Evolutionary conservation across 2,113 vertebrate species (phyloP).

Genomic region (Eira barbara): DNA sequence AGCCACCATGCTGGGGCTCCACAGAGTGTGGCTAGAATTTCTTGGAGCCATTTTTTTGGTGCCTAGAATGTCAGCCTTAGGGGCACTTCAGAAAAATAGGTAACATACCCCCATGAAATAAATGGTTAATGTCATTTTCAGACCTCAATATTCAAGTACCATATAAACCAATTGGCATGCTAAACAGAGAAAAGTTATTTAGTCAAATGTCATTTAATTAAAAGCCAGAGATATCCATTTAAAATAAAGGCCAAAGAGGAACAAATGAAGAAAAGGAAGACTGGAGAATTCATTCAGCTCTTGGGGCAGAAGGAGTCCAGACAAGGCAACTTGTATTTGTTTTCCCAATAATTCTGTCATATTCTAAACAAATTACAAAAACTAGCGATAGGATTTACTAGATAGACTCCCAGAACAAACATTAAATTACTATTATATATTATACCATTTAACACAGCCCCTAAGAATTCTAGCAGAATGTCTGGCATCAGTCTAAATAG

Average conservation of each 20-base stretch:
- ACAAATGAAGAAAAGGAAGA: not conserved
- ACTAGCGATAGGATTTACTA: not conserved
- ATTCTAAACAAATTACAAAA: not conserved
- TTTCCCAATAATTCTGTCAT: not conserved
- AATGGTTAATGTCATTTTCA: not conserved
- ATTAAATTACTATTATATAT: not conserved
- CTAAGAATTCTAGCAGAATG: not conserved
- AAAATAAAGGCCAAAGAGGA: slow-evolving; percentile 33
- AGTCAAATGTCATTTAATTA: slow-evolving; percentile 20
- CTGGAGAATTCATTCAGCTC: not conserved
- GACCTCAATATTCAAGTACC: not conserved
- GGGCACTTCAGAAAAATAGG: not conserved
- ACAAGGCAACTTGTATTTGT: not conserved
- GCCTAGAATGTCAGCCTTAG: not conserved
- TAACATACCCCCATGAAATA: not conserved
- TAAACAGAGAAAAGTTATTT: not conserved
- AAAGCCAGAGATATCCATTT: not conserved
- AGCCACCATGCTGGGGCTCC: no score
- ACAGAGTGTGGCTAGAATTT: rapidly evolving
- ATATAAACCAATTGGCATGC: not conserved
- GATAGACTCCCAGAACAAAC: not conserved
- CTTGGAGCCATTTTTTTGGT: not conserved
- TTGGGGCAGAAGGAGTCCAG: not conserved
- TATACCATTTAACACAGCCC: not conserved
- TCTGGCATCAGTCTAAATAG: not conserved